Evolutionary conservation across 2,888 invertebrate species (phyloP).

Genomic region (Alviniconcha strummeri): DNA sequence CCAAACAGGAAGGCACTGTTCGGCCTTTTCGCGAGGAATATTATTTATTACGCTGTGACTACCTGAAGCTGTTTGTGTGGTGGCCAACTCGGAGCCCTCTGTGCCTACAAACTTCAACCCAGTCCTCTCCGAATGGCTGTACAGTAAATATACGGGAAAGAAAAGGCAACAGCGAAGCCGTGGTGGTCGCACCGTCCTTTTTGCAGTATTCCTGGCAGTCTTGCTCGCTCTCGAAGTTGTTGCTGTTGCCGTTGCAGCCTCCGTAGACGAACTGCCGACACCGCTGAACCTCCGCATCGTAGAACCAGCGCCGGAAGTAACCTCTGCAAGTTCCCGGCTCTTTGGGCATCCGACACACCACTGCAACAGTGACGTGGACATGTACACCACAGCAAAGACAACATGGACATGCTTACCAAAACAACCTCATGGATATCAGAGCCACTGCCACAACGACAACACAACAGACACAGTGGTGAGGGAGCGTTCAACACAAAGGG

Average conservation of each 20-base stretch:
- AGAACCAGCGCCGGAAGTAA: constrained; percentile 80
- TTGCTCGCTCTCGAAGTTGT: constrained; percentile 83
- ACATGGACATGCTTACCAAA: not conserved
- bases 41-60: no score
- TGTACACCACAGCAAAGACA: not conserved
- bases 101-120: no score
- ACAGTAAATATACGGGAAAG: no score
- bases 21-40: no score
- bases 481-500: no score
- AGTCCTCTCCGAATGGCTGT: no score
- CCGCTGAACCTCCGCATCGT: constrained; percentile 78
- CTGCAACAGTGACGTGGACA: constrained; percentile 9
- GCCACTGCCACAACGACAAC: no score
- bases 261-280: constrained; percentile 84
- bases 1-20: no score
- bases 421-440: not conserved
- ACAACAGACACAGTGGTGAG: not conserved
- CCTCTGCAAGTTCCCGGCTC: constrained; percentile 50
- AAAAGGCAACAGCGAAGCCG: no score
- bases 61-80: no score
- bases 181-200: constrained; percentile 22
- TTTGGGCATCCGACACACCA: constrained; percentile 18
- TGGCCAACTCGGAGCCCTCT: no score
- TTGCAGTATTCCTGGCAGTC: constrained; percentile 81
- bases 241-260: constrained; percentile 73